phyloP scores from a whole-genome alignment of 2,113 vertebrate genomes.

The Melierax canorus region DNA sequence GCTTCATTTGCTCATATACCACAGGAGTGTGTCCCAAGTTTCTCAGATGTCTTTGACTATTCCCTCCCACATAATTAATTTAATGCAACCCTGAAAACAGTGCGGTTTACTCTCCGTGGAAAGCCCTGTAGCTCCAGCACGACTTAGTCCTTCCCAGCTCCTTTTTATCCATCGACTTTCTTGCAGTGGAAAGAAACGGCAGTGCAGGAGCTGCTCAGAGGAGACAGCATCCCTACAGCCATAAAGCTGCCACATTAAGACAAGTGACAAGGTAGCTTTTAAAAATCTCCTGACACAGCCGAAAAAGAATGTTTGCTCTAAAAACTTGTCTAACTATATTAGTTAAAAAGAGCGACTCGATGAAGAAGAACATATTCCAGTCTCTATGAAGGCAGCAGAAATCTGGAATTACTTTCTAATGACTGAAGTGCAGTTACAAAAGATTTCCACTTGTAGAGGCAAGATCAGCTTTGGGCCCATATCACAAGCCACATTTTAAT shows the following conservation, averaged over 20 bases:
- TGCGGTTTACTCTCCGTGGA: not conserved
- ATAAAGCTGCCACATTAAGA: not conserved
- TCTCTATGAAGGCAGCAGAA: not conserved
- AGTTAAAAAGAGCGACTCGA: not conserved
- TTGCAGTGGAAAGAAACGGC: not conserved
- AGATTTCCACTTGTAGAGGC: not conserved
- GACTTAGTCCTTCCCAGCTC: not conserved
- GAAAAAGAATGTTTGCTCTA: slow-evolving; percentile 11
- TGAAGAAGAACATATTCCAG: not conserved
- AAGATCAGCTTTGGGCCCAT: not conserved
- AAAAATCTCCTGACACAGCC: not conserved
- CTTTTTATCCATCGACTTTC: not conserved
- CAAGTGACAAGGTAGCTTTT: not conserved
- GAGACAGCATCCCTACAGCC: not conserved
- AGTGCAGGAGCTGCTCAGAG: not conserved
- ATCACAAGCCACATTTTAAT: not conserved
- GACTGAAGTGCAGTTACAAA: not conserved
- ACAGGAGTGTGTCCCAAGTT: not conserved
- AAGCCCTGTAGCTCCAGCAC: not conserved
- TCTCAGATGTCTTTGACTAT: not conserved
- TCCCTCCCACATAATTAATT: not conserved
- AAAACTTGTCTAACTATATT: slow-evolving; percentile 9
- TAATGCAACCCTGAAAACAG: not conserved
- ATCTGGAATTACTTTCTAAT: not conserved
- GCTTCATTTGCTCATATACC: not conserved